Conservation (phyloP, 2,888 invertebrate species). For the Deilephila porcellus region DNA sequence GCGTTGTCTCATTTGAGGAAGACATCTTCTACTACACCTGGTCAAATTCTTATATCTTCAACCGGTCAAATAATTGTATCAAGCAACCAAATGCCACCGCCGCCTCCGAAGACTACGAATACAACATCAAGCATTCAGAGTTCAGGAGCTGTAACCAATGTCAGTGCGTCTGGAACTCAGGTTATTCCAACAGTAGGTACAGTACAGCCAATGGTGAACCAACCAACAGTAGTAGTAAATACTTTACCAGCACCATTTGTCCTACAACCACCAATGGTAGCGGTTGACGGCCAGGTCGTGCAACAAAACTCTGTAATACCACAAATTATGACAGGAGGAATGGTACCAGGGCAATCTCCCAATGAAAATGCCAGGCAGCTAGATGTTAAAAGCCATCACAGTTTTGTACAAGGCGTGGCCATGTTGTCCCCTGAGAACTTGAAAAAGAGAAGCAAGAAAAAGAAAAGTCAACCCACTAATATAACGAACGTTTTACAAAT, state of each 20-base stretch:
- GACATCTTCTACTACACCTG: conserved; percentile 73
- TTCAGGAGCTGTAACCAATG: conserved; percentile 87
- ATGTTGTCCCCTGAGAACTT: conserved; percentile 89
- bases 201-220: conserved; percentile 88
- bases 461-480: conserved; percentile 88
- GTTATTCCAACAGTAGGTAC: conserved; percentile 87
- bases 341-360: conserved; percentile 83
- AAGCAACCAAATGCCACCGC: conserved; percentile 87
- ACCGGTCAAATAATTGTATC: conserved; percentile 90
- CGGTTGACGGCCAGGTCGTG: conserved; percentile 89
- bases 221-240: conserved; percentile 92
- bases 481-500: conserved; percentile 89
- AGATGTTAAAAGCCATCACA: conserved; percentile 80
- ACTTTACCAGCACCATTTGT: conserved; percentile 91
- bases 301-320: conserved; percentile 89
- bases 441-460: conserved; percentile 89
- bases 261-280: conserved; percentile 91
- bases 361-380: conserved; percentile 80
- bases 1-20: conserved; percentile 61
- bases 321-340: conserved; percentile 87
- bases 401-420: conserved; percentile 71
- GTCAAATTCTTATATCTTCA: conserved; percentile 90
- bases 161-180: conserved; percentile 87
- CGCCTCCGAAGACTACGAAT: conserved; percentile 84
- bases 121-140: conserved; percentile 86